phyloP scores from a whole-genome alignment of 2,888 invertebrate genomes.

The Petrolisthes manimaculis region DNA sequence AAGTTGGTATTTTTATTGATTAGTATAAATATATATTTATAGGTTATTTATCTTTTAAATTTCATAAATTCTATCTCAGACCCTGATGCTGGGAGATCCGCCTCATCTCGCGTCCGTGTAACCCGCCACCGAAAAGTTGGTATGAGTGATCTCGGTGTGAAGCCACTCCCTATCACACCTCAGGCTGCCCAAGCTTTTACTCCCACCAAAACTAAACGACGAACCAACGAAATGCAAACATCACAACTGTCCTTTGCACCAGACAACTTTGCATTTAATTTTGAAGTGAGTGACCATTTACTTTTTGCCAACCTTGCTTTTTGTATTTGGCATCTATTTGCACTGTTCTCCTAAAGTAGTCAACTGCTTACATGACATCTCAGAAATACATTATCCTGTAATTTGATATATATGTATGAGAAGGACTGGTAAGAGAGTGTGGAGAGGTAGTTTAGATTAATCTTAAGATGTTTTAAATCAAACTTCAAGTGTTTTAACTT shows the following conservation, averaged over 20 bases:
- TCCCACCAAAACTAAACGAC: not conserved
- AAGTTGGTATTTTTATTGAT: too few relatives aligned
- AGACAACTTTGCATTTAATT: constrained; percentile 42
- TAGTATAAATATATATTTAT: too few relatives aligned
- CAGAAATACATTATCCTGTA: too few relatives aligned
- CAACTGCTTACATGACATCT: too few relatives aligned
- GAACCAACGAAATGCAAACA: not conserved
- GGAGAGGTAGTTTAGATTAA: too few relatives aligned
- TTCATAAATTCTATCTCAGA: not conserved
- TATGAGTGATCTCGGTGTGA: constrained; percentile 31
- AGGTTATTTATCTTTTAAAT: not conserved
- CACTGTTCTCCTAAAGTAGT: too few relatives aligned
- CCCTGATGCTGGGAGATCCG: not conserved
- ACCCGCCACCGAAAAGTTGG: not conserved
- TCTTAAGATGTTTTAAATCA: too few relatives aligned
- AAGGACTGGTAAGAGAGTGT: too few relatives aligned
- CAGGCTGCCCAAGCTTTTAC: not conserved
- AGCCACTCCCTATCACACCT: constrained; percentile 41
- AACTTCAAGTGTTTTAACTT: too few relatives aligned
- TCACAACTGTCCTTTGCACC: constrained; percentile 41
- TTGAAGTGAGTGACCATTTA: constrained; percentile 19
- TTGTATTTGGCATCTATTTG: too few relatives aligned
- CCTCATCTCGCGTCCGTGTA: not conserved
- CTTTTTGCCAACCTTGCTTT: too few relatives aligned
- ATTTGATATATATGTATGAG: too few relatives aligned